A percentile compares a stretch with the other conserved stretches of the same genome.
phyloP scores from a whole-genome alignment of 2,888 invertebrate genomes.

The Ellobium chinense region DNA sequence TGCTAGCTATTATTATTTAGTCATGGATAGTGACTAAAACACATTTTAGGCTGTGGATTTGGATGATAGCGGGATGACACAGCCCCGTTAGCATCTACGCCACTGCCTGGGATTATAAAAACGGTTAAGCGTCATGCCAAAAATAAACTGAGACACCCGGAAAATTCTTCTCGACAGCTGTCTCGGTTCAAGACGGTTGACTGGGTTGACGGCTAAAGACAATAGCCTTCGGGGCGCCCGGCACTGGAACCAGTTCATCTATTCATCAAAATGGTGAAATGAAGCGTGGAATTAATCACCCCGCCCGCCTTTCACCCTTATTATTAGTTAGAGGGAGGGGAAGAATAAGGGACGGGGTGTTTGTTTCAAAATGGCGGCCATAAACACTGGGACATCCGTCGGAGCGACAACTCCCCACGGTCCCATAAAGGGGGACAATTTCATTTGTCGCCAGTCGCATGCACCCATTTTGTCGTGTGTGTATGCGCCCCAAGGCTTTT shows the following conservation, averaged over 20 bases:
- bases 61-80: no score
- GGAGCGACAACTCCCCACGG: slow-evolving; percentile 2
- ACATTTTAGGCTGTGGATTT: no score
- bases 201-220: neutral
- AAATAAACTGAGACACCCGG: no score
- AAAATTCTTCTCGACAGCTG: no score
- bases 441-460: slow-evolving; percentile 26
- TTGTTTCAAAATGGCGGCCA: slow-evolving; percentile 20
- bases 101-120: no score
- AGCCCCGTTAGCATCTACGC: no score
- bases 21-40: no score
- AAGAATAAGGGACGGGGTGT: neutral
- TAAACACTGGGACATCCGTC: slow-evolving; percentile 9
- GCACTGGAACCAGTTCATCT: neutral
- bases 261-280: neutral
- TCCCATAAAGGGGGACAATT: slow-evolving; percentile 17
- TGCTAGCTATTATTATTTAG: no score
- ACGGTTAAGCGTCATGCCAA: no score
- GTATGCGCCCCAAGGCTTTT: slow-evolving; percentile 13
- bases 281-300: slow-evolving; percentile 27
- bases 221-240: neutral
- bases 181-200: no score
- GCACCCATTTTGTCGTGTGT: slow-evolving; percentile 4
- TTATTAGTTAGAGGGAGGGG: neutral
- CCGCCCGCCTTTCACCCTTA: neutral